Conservation (phyloP, 2,888 invertebrate genomes). For the Cheilosia vernalis region DNA sequence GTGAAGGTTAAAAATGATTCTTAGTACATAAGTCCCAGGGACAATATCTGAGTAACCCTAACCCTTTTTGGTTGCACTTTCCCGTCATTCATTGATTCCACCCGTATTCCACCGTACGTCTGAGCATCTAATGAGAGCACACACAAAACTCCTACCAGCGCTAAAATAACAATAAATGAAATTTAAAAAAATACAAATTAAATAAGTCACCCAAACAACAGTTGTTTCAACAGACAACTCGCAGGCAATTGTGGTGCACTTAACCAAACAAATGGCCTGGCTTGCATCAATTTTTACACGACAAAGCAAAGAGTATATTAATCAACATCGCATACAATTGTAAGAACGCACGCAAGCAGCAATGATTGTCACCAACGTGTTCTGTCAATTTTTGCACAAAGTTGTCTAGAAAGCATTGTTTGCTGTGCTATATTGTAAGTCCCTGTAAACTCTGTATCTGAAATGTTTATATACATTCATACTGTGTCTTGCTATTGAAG, state of each 20-base stretch:
- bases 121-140: not conserved
- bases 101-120: no score
- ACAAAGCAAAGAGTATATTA: not conserved
- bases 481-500: not conserved
- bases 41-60: no score
- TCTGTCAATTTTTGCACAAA: conserved; percentile 26
- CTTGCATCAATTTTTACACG: not conserved
- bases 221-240: conserved; percentile 22
- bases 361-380: not conserved
- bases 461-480: not conserved
- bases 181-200: conserved; percentile 4
- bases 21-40: no score
- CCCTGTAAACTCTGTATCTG: conserved; percentile 14
- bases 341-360: not conserved
- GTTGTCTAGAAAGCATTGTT: not conserved
- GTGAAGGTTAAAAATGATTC: no score
- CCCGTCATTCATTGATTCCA: no score
- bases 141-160: no score
- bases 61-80: no score
- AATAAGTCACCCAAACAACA: conserved; percentile 15
- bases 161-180: conserved; percentile 4
- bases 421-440: not conserved
- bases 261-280: not conserved
- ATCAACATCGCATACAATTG: conserved; percentile 4
- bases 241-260: conserved; percentile 4